These are phyloP conservation scores for Podabrus alpinus DNA, from an alignment of 2,888 invertebrate genomes.

Conservation along the genomic window DNA sequence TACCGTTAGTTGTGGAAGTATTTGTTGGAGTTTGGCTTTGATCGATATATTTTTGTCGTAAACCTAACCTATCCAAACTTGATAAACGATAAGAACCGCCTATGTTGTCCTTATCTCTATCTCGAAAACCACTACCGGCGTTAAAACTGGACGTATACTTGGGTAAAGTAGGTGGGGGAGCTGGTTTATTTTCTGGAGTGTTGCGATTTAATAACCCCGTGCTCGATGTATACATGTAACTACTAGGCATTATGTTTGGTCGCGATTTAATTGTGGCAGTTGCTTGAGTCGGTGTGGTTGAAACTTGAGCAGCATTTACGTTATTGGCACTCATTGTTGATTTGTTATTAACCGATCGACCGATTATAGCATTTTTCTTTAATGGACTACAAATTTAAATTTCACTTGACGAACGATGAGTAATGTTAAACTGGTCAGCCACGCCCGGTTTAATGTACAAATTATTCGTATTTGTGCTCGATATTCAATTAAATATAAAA, in stretches of 20 bases:
- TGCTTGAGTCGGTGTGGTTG: conserved; percentile 52
- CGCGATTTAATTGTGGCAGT: conserved; percentile 56
- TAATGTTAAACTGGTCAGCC: conserved; percentile 54
- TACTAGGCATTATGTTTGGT: conserved; percentile 61
- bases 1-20: conserved; percentile 47
- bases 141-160: conserved; percentile 80
- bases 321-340: conserved; percentile 54
- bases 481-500: background rate
- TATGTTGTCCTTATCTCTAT: conserved; percentile 69
- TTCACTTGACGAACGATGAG: conserved; percentile 43
- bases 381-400: background rate
- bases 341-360: background rate
- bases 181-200: conserved; percentile 61
- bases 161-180: conserved; percentile 78
- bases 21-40: conserved; percentile 56
- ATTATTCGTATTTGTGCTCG: background rate
- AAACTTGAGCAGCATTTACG: conserved; percentile 50
- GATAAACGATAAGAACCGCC: conserved; percentile 80
- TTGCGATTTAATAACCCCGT: conserved; percentile 65
- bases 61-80: conserved; percentile 80
- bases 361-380: conserved; percentile 21
- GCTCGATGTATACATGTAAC: conserved; percentile 67
- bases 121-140: conserved; percentile 68
- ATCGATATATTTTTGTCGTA: conserved; percentile 81
- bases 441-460: conserved; percentile 48